Evolutionary conservation across 2,797 vertebrate species (phyloP).

Genomic region (Molossus alvarezi): DNA sequence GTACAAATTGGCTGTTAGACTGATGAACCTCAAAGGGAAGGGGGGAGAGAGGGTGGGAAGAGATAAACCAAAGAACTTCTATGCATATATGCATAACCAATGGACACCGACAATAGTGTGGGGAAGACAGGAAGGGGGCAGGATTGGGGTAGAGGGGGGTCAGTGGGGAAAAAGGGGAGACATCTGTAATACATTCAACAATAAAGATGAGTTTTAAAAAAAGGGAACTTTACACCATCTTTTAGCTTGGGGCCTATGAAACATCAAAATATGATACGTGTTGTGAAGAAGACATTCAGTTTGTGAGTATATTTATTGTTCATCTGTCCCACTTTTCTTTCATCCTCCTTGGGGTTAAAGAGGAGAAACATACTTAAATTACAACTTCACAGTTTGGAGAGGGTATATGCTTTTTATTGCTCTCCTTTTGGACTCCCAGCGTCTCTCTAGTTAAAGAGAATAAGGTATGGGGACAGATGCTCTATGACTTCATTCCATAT

Average conservation of each 20-base stretch:
- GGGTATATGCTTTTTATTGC: neutral
- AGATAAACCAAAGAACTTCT: no score
- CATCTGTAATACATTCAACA: no score
- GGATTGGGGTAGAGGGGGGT: no score
- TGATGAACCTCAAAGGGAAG: no score
- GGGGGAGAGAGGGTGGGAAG: no score
- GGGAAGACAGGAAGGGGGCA: no score
- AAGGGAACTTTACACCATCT: neutral
- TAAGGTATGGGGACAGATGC: neutral
- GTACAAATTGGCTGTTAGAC: no score
- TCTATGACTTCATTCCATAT: neutral
- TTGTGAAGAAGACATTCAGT: neutral
- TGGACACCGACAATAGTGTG: no score
- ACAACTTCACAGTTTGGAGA: neutral
- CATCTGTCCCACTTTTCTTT: constrained; percentile 18
- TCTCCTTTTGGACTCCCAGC: neutral
- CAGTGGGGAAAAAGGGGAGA: no score
- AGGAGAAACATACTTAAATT: neutral
- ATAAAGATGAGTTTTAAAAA: no score
- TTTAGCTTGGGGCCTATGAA: neutral
- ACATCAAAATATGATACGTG: constrained; percentile 46
- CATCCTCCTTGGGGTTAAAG: constrained; percentile 53
- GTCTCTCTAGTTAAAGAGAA: neutral
- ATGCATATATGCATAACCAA: no score
- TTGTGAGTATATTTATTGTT: constrained; percentile 62